A percentile compares a stretch with the other conserved stretches of the same genome.
Conservation (phyloP, 1,140 invertebrate species). For the Dryas iulia region DNA sequence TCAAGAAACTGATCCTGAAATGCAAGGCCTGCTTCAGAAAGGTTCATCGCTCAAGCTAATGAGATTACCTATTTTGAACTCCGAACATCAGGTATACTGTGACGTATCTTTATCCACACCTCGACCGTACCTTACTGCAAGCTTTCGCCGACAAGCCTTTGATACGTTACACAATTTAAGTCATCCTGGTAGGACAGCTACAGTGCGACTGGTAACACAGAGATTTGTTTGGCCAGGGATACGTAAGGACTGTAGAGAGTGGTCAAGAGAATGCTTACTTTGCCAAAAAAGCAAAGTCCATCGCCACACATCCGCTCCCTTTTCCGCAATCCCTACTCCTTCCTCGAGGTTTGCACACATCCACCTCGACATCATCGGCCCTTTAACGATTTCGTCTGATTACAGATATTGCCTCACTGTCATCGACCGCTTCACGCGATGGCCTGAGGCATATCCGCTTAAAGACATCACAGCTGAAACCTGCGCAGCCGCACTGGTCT, state of each 20-base stretch:
- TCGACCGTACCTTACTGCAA: constrained; percentile 23
- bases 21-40: constrained; percentile 15
- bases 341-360: constrained; percentile 23
- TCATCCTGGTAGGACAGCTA: constrained; percentile 52
- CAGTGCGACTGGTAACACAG: constrained; percentile 51
- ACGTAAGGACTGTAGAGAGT: no score
- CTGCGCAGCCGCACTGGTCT: constrained; percentile 19
- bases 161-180: constrained; percentile 44
- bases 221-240: constrained; percentile 69
- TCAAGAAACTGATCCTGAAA: constrained; percentile 21
- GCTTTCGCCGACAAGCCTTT: constrained; percentile 21
- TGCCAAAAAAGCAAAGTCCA: no score
- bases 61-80: constrained; percentile 16
- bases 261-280: no score
- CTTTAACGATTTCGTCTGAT: constrained; percentile 22
- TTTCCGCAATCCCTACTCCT: constrained; percentile 13
- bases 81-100: constrained; percentile 19
- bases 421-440: no score
- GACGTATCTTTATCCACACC: constrained; percentile 20
- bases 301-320: no score
- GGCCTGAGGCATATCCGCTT: constrained; percentile 16
- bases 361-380: constrained; percentile 27
- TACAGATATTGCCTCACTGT: constrained; percentile 33
- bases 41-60: constrained; percentile 19
- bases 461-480: constrained; percentile 25